Conservation (phyloP, 2,113 vertebrate species). For the Vidua macroura region DNA sequence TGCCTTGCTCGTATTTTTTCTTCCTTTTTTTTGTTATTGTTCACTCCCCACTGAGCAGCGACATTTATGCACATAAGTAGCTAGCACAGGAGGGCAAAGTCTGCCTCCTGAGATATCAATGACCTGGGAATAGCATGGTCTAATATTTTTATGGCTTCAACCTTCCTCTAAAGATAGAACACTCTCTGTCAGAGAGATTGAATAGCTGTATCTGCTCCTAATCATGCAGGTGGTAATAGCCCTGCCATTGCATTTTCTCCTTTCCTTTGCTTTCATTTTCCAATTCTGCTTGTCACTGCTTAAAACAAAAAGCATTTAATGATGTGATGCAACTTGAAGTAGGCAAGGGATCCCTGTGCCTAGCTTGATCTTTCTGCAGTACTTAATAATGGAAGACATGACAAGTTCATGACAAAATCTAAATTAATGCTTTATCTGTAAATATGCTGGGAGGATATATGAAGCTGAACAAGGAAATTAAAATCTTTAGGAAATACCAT, state of each 20-base stretch:
- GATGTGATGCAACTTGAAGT: neutral
- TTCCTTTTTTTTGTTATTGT: neutral
- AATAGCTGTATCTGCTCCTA: neutral
- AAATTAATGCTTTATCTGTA: neutral
- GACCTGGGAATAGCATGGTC: neutral
- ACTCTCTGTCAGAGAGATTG: neutral
- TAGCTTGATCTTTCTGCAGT: neutral
- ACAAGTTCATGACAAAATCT: neutral
- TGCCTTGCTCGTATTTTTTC: neutral
- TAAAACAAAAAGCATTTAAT: neutral
- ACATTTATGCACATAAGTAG: neutral
- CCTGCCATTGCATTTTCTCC: neutral
- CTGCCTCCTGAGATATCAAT: neutral
- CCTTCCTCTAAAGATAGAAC: neutral
- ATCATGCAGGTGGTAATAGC: neutral
- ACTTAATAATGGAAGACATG: neutral
- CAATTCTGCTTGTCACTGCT: neutral
- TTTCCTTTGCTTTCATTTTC: neutral
- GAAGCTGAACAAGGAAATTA: neutral
- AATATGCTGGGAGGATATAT: neutral
- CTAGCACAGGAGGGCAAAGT: neutral
- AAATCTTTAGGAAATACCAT: neutral
- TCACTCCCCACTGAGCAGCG: neutral
- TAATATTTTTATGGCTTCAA: neutral
- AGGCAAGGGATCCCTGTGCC: neutral